These are phyloP conservation scores for Saccopteryx leptura DNA, from an alignment of 2,113 vertebrate species.

Conservation along the genomic window DNA sequence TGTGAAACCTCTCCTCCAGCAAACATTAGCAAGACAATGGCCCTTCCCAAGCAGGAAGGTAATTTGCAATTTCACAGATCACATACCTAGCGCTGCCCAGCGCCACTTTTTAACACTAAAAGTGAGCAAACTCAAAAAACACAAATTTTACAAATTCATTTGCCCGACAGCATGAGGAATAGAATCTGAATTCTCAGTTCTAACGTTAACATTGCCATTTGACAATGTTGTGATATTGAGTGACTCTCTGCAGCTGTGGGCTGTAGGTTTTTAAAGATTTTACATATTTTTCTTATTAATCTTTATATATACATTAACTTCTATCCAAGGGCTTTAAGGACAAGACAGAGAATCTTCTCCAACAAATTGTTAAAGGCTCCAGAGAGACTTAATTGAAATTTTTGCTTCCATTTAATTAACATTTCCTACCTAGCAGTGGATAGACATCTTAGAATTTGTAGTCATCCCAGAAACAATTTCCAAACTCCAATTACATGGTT, in stretches of 20 bases:
- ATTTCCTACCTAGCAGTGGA: neutral
- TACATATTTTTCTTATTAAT: constrained; percentile 30
- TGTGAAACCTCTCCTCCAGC: no score
- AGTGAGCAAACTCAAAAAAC: no score
- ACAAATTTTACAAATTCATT: no score
- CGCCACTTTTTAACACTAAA: no score
- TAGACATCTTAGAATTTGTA: constrained; percentile 30
- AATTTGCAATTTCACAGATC: no score
- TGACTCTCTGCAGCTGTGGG: neutral
- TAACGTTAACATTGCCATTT: neutral
- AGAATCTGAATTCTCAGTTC: neutral
- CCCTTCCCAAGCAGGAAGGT: no score
- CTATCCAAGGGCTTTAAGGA: neutral
- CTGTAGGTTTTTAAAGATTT: constrained; percentile 25
- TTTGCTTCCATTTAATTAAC: constrained; percentile 7
- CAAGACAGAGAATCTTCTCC: constrained; percentile 44
- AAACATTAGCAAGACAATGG: no score
- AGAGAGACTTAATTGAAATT: neutral
- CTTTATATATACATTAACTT: neutral
- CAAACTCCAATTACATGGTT: neutral
- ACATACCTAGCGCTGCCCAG: no score
- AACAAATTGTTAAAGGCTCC: constrained; percentile 13
- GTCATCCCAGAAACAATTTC: constrained; percentile 15
- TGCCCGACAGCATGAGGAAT: neutral
- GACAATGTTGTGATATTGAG: neutral